These are phyloP conservation scores for Brachionus paranguensis DNA, from an alignment of 1,140 invertebrate genomes.

Conservation along the genomic window DNA sequence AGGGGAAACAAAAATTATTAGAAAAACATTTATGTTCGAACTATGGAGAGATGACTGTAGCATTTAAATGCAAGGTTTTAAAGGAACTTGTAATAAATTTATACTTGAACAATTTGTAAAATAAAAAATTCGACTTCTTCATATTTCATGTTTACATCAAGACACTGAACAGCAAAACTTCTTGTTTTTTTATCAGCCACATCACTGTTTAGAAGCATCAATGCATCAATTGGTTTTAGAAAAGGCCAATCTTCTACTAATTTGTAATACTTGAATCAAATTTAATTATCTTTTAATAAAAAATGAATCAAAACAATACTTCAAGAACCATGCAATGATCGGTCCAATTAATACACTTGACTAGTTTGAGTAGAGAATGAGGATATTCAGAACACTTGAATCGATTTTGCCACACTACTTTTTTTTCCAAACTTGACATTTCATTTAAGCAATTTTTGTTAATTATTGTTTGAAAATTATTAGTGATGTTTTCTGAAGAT, in stretches of 20 bases:
- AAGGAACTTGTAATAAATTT: background rate
- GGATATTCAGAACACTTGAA: slow-evolving; percentile 46
- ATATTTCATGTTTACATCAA: slow-evolving; percentile 65
- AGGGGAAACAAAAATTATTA: too few relatives aligned
- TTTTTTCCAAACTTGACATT: slow-evolving; percentile 80
- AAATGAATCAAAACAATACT: background rate
- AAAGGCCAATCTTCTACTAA: slow-evolving; percentile 65
- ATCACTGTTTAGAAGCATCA: slow-evolving; percentile 90
- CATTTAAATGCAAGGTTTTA: too few relatives aligned
- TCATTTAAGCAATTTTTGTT: slow-evolving; percentile 63
- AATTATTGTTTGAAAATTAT: background rate
- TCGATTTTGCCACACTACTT: slow-evolving; percentile 75
- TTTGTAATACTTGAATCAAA: background rate
- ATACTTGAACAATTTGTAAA: slow-evolving; percentile 80
- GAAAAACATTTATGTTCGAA: too few relatives aligned
- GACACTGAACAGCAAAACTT: slow-evolving; percentile 78
- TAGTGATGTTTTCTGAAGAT: background rate
- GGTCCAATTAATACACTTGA: slow-evolving; percentile 17
- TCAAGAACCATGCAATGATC: background rate
- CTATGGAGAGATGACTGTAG: too few relatives aligned
- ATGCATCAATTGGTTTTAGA: slow-evolving; percentile 71
- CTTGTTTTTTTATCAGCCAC: slow-evolving; percentile 80
- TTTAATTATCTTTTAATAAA: background rate
- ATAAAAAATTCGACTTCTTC: slow-evolving; percentile 62
- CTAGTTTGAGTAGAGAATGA: background rate